A percentile compares a stretch with the other conserved stretches of the same genome.
Conservation (phyloP, 2,797 vertebrate genomes). For the Poecilia picta region DNA sequence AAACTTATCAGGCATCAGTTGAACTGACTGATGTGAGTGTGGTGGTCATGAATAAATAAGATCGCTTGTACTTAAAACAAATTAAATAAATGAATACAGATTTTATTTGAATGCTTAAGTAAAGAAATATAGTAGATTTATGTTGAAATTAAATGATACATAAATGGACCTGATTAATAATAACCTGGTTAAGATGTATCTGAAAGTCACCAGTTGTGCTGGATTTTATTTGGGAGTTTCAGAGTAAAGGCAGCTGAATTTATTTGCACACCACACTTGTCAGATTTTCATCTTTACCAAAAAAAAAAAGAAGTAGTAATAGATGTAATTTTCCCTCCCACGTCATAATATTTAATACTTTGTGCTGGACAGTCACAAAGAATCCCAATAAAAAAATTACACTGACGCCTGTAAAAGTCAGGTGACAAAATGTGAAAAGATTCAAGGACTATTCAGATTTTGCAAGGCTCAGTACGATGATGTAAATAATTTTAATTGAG, state of each 20-base stretch:
- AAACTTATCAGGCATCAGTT: slow-evolving; percentile 23
- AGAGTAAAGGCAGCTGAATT: background rate
- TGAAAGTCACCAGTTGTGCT: background rate
- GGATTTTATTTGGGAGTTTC: background rate
- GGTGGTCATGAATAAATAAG: background rate
- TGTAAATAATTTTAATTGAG: background rate
- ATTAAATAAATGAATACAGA: background rate
- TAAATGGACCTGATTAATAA: background rate
- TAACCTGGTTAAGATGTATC: background rate
- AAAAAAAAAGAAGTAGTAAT: background rate
- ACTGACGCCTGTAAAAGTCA: background rate
- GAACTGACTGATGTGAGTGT: slow-evolving; percentile 36
- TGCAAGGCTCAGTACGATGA: background rate
- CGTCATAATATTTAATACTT: background rate
- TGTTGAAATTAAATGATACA: background rate
- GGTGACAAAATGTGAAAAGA: slow-evolving; percentile 2
- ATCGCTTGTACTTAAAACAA: slow-evolving; percentile 30
- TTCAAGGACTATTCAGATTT: background rate
- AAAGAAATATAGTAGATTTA: background rate
- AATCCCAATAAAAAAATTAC: background rate
- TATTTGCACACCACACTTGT: background rate
- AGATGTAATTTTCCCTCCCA: background rate
- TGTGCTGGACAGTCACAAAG: background rate
- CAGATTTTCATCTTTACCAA: background rate
- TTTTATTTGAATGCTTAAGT: background rate